Evolutionary conservation across 2,888 invertebrate genomes (phyloP).

Genomic region (Eupithecia exiguata): DNA sequence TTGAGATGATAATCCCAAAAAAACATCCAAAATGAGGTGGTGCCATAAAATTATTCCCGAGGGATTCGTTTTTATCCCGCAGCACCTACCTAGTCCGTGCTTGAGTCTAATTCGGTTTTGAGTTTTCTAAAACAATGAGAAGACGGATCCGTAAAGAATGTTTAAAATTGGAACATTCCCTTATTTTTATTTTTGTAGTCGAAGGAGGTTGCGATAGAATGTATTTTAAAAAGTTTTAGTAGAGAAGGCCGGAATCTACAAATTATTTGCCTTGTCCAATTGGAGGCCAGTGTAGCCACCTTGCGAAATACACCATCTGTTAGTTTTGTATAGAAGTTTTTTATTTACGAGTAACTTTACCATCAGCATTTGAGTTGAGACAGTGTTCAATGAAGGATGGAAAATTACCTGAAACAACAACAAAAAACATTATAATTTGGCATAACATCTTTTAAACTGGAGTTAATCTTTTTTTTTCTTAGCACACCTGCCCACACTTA

Average conservation of each 20-base stretch:
- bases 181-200: neutral
- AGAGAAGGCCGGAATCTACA: neutral
- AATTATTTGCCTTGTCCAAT: neutral
- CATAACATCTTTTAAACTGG: neutral
- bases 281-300: neutral
- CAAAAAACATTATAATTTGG: neutral
- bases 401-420: constrained; percentile 11
- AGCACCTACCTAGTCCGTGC: no score
- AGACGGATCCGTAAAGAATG: no score
- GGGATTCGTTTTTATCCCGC: no score
- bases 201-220: neutral
- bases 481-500: no score
- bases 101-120: no score
- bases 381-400: neutral
- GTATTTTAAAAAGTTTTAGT: neutral
- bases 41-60: no score
- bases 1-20: no score
- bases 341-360: neutral
- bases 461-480: neutral
- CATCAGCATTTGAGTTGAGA: neutral
- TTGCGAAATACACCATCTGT: constrained; percentile 1
- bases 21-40: no score
- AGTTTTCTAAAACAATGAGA: no score
- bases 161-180: neutral
- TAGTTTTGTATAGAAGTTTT: neutral